These are phyloP conservation scores for Archaeoteleia sp. DNA, from an alignment of 2,888 invertebrate species.

Conservation along the genomic window DNA sequence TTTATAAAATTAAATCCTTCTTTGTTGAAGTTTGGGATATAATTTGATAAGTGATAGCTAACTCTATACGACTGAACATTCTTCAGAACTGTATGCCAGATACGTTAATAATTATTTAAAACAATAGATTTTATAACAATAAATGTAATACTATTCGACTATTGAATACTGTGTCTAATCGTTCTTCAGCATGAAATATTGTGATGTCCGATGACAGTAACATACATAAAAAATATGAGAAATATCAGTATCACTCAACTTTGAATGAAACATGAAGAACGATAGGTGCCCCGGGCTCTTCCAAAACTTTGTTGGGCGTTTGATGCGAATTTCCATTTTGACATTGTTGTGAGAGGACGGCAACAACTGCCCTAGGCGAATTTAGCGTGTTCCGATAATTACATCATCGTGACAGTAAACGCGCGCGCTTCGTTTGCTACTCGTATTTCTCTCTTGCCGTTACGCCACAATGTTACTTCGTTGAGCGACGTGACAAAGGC, in stretches of 20 bases:
- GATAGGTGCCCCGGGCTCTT: neutral
- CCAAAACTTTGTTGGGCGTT: neutral
- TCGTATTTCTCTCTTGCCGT: conserved; percentile 3
- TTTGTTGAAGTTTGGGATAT: too few relatives aligned
- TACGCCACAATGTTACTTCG: neutral
- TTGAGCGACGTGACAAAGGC: conserved; percentile 9
- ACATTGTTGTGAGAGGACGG: conserved; percentile 6
- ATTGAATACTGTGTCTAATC: too few relatives aligned
- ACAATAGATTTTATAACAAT: too few relatives aligned
- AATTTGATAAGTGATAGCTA: too few relatives aligned
- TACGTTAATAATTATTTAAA: too few relatives aligned
- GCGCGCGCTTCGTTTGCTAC: conserved; percentile 2
- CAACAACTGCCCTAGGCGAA: conserved; percentile 7
- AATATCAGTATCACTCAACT: neutral
- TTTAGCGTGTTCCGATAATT: conserved; percentile 13
- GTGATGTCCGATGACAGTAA: neutral
- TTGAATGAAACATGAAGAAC: neutral
- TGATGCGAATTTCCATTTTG: conserved; percentile 10
- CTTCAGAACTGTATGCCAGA: too few relatives aligned
- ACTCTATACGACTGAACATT: too few relatives aligned
- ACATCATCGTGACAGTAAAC: conserved; percentile 12
- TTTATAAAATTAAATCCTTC: too few relatives aligned
- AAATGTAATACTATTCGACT: too few relatives aligned
- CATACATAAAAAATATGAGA: neutral
- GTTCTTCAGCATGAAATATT: too few relatives aligned